These are phyloP conservation scores for Ips typographus DNA, from an alignment of 1,140 invertebrate genomes.

Conservation along the genomic window DNA sequence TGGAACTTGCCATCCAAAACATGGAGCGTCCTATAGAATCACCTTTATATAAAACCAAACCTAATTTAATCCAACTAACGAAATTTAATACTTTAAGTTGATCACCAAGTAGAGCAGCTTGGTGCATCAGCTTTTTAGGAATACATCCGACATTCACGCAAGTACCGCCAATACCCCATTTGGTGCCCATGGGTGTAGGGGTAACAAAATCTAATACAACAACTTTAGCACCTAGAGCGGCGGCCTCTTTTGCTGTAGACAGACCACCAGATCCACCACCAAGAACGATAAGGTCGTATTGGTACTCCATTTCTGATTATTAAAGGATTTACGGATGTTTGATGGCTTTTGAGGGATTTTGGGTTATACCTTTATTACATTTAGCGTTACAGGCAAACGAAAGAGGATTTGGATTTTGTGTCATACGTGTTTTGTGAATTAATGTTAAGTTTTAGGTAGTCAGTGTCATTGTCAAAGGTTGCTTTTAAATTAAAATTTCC, in stretches of 20 bases:
- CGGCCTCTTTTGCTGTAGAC: constrained; percentile 90
- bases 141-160: constrained; percentile 99
- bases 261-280: constrained; percentile 95
- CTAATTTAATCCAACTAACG: background rate
- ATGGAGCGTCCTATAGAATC: constrained; percentile 65
- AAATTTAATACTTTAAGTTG: constrained; percentile 65
- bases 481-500: too few species aligned
- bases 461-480: too few species aligned
- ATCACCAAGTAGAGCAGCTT: constrained; percentile 86
- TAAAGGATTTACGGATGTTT: too few species aligned
- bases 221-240: constrained; percentile 81
- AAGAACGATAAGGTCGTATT: constrained; percentile 82
- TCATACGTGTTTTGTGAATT: too few species aligned
- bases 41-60: background rate
- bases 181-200: constrained; percentile 80
- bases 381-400: too few species aligned
- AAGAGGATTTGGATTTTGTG: too few species aligned
- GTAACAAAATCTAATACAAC: constrained; percentile 90
- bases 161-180: constrained; percentile 93
- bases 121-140: constrained; percentile 97
- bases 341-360: too few species aligned
- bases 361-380: too few species aligned
- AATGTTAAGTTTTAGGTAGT: too few species aligned
- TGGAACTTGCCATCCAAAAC: constrained; percentile 80
- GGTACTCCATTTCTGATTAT: background rate